Percentiles rank a stretch among this genome's conserved stretches.
phyloP scores from a whole-genome alignment of 2,888 invertebrate genomes.

The Elmis aenea region DNA sequence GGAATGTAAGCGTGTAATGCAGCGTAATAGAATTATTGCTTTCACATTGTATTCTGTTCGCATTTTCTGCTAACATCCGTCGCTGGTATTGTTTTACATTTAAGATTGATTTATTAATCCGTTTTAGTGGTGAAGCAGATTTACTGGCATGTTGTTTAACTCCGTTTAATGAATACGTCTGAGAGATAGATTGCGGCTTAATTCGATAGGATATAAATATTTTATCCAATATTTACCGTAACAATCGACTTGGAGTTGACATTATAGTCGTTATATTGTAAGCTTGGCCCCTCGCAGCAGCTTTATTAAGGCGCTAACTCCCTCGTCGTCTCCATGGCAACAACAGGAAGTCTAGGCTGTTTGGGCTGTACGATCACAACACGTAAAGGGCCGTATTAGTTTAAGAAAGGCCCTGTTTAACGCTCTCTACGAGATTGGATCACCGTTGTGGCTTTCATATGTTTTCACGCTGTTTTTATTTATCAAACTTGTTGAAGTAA shows the following conservation, averaged over 20 bases:
- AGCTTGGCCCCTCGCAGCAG: conserved; percentile 27
- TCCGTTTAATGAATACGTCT: no score
- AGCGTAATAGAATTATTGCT: no score
- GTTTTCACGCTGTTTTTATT: conserved; percentile 4
- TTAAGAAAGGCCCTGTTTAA: conserved; percentile 19
- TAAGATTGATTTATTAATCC: no score
- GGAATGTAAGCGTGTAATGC: no score
- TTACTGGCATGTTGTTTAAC: no score
- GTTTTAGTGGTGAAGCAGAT: no score
- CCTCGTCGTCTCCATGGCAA: conserved; percentile 32
- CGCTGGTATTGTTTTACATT: no score
- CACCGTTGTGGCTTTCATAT: conserved; percentile 7
- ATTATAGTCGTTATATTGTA: conserved; percentile 28
- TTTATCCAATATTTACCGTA: conserved; percentile 32
- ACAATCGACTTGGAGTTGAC: conserved; percentile 34
- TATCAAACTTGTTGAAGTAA: conserved; percentile 12
- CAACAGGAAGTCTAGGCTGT: conserved; percentile 26
- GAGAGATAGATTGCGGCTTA: no score
- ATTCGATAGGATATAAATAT: no score
- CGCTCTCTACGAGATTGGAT: conserved; percentile 11
- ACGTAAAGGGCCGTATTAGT: conserved; percentile 15
- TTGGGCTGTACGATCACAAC: conserved; percentile 23
- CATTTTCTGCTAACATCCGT: no score
- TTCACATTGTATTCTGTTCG: no score
- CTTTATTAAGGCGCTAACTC: conserved; percentile 35